Percentiles rank a stretch among this genome's conserved stretches.
Conservation (phyloP, 2,797 vertebrate genomes). For the Adrianichthys oophorus region DNA sequence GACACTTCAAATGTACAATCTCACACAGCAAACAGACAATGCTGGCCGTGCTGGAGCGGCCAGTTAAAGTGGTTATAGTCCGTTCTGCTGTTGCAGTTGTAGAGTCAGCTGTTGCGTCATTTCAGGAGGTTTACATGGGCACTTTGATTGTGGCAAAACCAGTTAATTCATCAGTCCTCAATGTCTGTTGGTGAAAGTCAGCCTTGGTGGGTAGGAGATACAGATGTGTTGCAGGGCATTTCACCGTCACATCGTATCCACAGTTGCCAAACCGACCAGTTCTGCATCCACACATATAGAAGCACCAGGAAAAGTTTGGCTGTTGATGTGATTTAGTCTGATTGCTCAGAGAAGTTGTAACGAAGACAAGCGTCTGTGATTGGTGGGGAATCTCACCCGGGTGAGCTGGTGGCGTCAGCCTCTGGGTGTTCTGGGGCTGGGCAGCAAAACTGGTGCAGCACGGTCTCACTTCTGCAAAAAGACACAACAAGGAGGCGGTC, state of each 20-base stretch:
- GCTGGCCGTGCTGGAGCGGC: slow-evolving; percentile 38
- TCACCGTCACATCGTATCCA: slow-evolving; percentile 11
- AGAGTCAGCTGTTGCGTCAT: slow-evolving; percentile 47
- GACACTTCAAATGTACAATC: slow-evolving; percentile 7
- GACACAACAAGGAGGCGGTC: slow-evolving; percentile 11
- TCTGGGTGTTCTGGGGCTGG: slow-evolving; percentile 93
- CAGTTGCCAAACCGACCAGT: slow-evolving; percentile 17
- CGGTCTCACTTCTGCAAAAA: slow-evolving; percentile 89
- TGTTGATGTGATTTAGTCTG: slow-evolving; percentile 18
- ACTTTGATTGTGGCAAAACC: slow-evolving; percentile 36
- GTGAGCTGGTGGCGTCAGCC: slow-evolving; percentile 77
- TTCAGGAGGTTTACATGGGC: slow-evolving; percentile 54
- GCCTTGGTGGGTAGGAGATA: slow-evolving; percentile 19
- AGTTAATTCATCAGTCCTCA: slow-evolving; percentile 6
- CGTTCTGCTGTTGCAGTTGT: slow-evolving; percentile 63
- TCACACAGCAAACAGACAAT: slow-evolving; percentile 34
- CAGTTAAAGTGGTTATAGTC: slow-evolving; percentile 29
- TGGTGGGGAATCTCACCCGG: slow-evolving; percentile 65
- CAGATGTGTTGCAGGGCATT: slow-evolving; percentile 27
- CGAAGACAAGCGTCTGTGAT: slow-evolving; percentile 14
- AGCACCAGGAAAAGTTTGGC: slow-evolving; percentile 23
- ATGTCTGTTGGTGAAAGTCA: slow-evolving; percentile 10
- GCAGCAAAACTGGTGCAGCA: slow-evolving; percentile 98
- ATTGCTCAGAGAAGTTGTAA: slow-evolving; percentile 15
- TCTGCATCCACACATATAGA: slow-evolving; percentile 10